These are phyloP conservation scores for Callyntrura guangdongensis DNA, from an alignment of 2,888 invertebrate species.

Conservation along the genomic window DNA sequence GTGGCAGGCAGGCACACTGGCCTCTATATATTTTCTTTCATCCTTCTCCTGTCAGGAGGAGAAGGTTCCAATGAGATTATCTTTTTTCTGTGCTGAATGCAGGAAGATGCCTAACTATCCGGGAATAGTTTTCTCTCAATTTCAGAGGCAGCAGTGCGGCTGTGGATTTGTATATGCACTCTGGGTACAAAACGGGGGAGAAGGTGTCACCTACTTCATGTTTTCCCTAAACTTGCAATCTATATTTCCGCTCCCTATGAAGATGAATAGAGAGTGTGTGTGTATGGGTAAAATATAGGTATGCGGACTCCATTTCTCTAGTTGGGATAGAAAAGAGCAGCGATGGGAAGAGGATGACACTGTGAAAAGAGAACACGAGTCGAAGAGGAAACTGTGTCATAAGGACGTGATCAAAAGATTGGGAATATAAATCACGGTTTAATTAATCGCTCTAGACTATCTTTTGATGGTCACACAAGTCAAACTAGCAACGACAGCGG, in stretches of 20 bases:
- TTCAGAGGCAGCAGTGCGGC: neutral
- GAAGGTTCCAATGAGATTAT: constrained; percentile 70
- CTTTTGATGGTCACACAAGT: constrained; percentile 75
- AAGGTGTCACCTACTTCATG: constrained; percentile 14
- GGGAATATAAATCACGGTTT: constrained; percentile 78
- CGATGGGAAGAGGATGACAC: neutral
- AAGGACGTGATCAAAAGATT: constrained; percentile 78
- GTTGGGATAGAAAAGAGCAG: neutral
- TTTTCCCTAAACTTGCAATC: neutral
- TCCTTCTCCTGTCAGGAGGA: constrained; percentile 68
- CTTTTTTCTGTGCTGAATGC: constrained; percentile 46
- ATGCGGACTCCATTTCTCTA: neutral
- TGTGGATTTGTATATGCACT: constrained; percentile 33
- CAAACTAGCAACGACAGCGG: constrained; percentile 29
- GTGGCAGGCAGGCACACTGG: constrained; percentile 13
- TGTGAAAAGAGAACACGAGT: constrained; percentile 9
- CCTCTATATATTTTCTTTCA: constrained; percentile 66
- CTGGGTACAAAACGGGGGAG: neutral
- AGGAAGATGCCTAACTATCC: constrained; percentile 61
- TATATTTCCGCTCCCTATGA: neutral
- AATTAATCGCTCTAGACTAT: constrained; percentile 75
- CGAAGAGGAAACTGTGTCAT: constrained; percentile 73
- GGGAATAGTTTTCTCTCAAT: constrained; percentile 57
- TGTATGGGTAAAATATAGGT: neutral
- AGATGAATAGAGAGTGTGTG: neutral